Base-by-base conservation (phyloP, 2,888 invertebrate genomes). In the Ormia ochracea region DNA sequence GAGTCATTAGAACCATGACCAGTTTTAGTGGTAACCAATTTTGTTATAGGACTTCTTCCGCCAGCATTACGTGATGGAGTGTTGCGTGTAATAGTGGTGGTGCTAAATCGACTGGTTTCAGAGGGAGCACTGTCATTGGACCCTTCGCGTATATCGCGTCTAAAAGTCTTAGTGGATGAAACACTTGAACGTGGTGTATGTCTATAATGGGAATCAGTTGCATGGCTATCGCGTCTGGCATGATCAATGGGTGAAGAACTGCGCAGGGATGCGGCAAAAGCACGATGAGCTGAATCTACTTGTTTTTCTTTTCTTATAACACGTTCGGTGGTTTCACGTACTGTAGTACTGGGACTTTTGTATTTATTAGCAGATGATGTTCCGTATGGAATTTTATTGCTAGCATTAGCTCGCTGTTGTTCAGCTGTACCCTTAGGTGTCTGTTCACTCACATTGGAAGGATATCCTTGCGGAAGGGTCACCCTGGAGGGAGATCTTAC, bases 261-360 rank as follows among this genome's bases (percentile, higher is more conserved):
- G 31, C 95, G 91, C 54, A 95, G 89, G 4, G 94, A 93, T 73
- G 93, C 92, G 0, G 94, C 95, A 91, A 95, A 95, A 0, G 94
- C 94, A 82, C 94, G 93, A 85, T 95, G 95, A 1, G 94, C 92
- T 0, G 94, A 93, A 85, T 94, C 94, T 31, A 86, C 86, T 65
- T 86, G 87, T 28, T 88, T 88, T 59, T 89, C 89, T 81, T 88
- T 87, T 10, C 84, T 84, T 78, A 87, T 69, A 78, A 85, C 84
- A 10, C 85, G 82, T 45, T 84, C 84, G 3, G 88, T 84, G 6
- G 77, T 78, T 41, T 83, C 82, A 2, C 82, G 83, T 6, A 82
- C 83, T 1, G 82, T 84, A 10, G 77, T 82, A 3, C 78, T 84
- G 1, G 83, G 58, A 1, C 65, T 19, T 50, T 78, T 84, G n/a